Evolutionary conservation across 2,113 vertebrate species (phyloP).

Genomic region (Damaliscus lunatus): DNA sequence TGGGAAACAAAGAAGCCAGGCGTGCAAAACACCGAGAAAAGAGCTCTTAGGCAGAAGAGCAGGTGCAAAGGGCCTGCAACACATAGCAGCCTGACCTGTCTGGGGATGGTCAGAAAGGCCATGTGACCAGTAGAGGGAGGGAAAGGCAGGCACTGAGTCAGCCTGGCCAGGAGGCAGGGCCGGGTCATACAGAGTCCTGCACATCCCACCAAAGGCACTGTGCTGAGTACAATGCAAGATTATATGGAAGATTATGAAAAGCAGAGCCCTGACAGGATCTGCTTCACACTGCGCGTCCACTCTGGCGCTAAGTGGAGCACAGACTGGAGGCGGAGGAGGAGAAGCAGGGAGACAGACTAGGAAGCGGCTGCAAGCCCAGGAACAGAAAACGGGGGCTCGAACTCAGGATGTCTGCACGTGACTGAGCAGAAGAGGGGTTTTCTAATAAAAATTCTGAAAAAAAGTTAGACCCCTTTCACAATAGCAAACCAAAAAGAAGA

Average conservation of each 20-base stretch:
- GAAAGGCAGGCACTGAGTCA: neutral
- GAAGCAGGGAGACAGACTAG: neutral
- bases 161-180: neutral
- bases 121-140: rapidly evolving
- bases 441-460: neutral
- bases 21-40: neutral
- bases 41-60: neutral
- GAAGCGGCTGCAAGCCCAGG: neutral
- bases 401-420: neutral
- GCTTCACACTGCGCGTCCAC: neutral
- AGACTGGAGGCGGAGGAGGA: neutral
- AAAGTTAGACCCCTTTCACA: neutral
- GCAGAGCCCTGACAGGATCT: neutral
- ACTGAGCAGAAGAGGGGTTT: neutral
- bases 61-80: neutral
- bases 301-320: too few species aligned
- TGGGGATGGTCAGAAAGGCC: neutral
- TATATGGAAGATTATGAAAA: neutral
- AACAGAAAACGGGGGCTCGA: neutral
- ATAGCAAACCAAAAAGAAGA: neutral
- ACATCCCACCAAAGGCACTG: neutral
- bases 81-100: neutral
- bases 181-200: neutral
- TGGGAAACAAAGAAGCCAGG: neutral
- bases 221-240: neutral